phyloP scores from a whole-genome alignment of 2,113 vertebrate genomes.

The Herpetotheres cachinnans region DNA sequence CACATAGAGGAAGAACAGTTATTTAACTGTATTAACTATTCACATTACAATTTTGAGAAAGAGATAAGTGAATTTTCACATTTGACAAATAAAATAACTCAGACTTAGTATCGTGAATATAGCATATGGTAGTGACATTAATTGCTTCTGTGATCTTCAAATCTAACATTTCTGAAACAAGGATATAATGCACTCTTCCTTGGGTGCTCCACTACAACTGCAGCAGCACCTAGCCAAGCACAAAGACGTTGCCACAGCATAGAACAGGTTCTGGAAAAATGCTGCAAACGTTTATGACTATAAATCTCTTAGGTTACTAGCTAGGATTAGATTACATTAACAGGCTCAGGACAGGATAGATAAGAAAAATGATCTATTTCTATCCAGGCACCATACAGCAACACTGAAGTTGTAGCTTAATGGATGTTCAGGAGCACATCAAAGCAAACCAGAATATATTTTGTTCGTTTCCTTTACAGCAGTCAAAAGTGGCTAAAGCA shows the following conservation, averaged over 20 bases:
- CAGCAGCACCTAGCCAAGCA: neutral
- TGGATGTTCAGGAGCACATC: conserved; percentile 13
- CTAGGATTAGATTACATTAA: conserved; percentile 38
- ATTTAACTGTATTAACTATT: neutral
- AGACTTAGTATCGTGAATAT: neutral
- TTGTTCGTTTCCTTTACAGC: neutral
- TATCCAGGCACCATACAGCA: neutral
- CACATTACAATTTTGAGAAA: neutral
- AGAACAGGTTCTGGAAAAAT: neutral
- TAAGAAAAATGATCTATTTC: conserved; percentile 49
- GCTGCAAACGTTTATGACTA: neutral
- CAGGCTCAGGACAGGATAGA: neutral
- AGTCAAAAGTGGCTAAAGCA: neutral
- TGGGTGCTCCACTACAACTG: neutral
- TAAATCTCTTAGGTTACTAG: neutral
- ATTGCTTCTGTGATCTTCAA: neutral
- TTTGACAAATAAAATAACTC: neutral
- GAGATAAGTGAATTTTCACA: neutral
- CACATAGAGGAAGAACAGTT: neutral
- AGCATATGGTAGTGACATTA: neutral
- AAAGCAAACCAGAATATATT: conserved; percentile 32
- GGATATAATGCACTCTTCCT: neutral
- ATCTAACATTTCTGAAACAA: neutral
- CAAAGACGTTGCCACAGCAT: neutral
- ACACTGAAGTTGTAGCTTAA: conserved; percentile 4